Percentiles rank a stretch among this genome's conserved stretches.
Conservation (phyloP, 1,140 invertebrate genomes). For the Zophobas morio region DNA sequence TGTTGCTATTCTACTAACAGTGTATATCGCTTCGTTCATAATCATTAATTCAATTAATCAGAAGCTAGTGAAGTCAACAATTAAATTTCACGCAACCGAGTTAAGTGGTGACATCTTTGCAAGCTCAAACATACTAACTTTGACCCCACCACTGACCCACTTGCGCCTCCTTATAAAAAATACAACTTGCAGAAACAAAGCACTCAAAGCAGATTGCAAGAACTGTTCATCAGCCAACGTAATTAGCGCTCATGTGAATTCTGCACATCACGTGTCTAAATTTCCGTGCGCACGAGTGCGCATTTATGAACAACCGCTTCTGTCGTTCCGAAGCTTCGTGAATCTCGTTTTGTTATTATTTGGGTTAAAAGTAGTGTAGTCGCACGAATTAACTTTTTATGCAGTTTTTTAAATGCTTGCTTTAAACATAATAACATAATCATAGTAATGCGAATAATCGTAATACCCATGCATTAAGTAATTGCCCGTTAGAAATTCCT, state of each 20-base stretch:
- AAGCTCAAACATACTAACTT: neutral
- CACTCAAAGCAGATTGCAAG: constrained; percentile 1
- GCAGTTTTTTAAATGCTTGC: no score
- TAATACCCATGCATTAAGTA: no score
- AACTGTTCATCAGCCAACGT: no score
- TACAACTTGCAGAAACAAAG: constrained; percentile 3
- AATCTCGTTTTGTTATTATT: no score
- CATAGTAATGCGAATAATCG: no score
- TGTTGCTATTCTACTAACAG: no score
- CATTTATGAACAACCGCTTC: neutral
- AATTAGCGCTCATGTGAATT: neutral
- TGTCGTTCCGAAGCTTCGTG: neutral
- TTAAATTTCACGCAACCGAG: neutral
- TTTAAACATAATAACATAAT: no score
- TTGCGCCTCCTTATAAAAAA: constrained; percentile 16
- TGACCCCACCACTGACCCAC: constrained; percentile 23
- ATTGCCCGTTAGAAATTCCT: no score
- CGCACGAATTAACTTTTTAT: no score
- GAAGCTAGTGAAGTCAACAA: neutral
- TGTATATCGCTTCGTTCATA: no score
- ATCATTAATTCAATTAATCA: no score
- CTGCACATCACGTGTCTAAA: neutral
- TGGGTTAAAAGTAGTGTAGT: no score
- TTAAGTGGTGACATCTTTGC: constrained; percentile 24
- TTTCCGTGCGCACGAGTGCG: constrained; percentile 18